phyloP scores from a whole-genome alignment of 1,140 invertebrate genomes.

The Scaptomyza hsui region DNA sequence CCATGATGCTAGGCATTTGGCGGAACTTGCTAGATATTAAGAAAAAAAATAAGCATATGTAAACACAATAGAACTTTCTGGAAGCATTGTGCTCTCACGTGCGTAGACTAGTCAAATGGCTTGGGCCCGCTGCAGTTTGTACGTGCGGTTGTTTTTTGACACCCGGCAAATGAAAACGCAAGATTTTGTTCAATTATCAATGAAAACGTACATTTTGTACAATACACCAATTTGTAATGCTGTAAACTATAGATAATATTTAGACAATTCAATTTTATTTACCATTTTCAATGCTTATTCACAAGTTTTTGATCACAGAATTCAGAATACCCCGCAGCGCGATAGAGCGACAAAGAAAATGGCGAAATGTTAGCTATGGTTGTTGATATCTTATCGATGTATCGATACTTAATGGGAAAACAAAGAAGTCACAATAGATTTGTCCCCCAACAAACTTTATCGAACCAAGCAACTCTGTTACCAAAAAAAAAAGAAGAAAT shows the following conservation, averaged over 20 bases:
- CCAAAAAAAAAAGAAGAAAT: not conserved
- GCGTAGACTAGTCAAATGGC: constrained; percentile 41
- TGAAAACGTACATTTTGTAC: constrained; percentile 49
- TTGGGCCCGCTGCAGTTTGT: constrained; percentile 19
- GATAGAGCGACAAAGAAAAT: constrained; percentile 77
- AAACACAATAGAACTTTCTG: constrained; percentile 42
- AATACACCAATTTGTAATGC: constrained; percentile 2
- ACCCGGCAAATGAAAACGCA: constrained; percentile 73
- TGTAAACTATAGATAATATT: constrained; percentile 50
- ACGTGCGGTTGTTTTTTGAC: constrained; percentile 50
- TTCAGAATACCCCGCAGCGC: constrained; percentile 60
- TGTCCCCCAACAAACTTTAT: no score
- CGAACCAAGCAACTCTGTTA: not conserved
- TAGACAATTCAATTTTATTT: constrained; percentile 39
- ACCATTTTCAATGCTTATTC: constrained; percentile 74
- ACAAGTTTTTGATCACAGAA: constrained; percentile 75
- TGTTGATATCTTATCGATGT: constrained; percentile 8
- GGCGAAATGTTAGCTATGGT: constrained; percentile 49
- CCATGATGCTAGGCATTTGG: not conserved
- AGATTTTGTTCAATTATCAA: constrained; percentile 56
- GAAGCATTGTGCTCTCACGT: constrained; percentile 53
- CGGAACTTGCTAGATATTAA: not conserved
- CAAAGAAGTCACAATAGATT: not conserved
- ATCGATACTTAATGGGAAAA: constrained; percentile 9
- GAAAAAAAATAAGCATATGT: constrained; percentile 6